Evolutionary conservation across 53 echinoderm and acorn worm genomes (phyloP).

Genomic region (Crossaster papposus): DNA sequence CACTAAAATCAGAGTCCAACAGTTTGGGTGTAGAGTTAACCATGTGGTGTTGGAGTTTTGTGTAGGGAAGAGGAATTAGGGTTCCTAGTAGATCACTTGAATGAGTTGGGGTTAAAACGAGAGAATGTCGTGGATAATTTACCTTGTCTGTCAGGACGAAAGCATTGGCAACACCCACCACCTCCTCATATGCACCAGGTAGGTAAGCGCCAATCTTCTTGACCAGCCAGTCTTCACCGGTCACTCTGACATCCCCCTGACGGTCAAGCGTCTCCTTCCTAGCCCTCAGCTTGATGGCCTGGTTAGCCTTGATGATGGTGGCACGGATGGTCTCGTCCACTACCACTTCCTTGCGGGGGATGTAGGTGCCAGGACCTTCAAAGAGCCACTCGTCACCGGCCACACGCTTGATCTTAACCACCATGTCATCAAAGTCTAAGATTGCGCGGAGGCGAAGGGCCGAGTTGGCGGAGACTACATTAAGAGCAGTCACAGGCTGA

Average conservation of each 20-base stretch:
- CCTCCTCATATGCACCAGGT: slow-evolving; percentile 97
- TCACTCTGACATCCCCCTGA: slow-evolving; percentile 74
- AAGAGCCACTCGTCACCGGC: slow-evolving; percentile 99
- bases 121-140: not conserved
- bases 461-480: slow-evolving; percentile 91
- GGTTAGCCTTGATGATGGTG: slow-evolving; percentile 96
- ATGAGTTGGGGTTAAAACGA: too few species aligned
- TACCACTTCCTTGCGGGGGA: slow-evolving; percentile 93
- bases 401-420: slow-evolving; percentile 70
- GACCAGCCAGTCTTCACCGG: slow-evolving; percentile 98
- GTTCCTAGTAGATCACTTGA: not conserved
- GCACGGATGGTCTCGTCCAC: slow-evolving; percentile 96
- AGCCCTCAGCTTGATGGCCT: slow-evolving; percentile 96
- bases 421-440: slow-evolving; percentile 85
- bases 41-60: not conserved
- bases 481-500: slow-evolving; percentile 83
- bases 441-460: slow-evolving; percentile 89
- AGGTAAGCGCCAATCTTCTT: slow-evolving; percentile 98
- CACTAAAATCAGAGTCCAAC: too few species aligned
- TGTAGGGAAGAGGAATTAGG: not conserved
- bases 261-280: slow-evolving; percentile 91
- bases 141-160: slow-evolving; percentile 98
- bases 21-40: too few species aligned
- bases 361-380: slow-evolving; percentile 97
- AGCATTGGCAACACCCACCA: slow-evolving; percentile 91